Base-by-base conservation (phyloP, 2,888 invertebrate species). In the Temnothorax rugatulus region DNA sequence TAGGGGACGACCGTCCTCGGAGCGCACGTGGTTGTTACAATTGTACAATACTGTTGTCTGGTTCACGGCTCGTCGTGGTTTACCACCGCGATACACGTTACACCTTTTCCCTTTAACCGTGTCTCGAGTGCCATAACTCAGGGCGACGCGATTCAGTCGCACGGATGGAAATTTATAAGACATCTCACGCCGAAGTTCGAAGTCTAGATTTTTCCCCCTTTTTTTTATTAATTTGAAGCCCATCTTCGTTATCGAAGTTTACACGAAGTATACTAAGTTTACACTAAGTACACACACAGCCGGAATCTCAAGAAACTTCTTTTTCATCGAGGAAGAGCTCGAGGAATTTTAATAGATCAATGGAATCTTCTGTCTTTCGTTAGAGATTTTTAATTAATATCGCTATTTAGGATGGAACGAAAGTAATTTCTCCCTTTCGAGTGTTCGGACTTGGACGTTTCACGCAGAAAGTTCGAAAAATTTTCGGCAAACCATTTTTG, bases 11-110 rank as follows among this genome's bases (percentile, higher is more conserved):
- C 15, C 9, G 2, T 11, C 25, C 63, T 64, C 41, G n/a, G 63
- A 68, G 25, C n/a, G 76, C 76, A n/a, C 44, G 25, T 47, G 21
- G 41, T 52, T 44, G 66, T 54, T 66, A 54, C 64, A 52, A 64
- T 76, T 77, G 66, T 66, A 41, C 41, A 15, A 66, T 25, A 5
- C n/a, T 13, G 64, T 38, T 52, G 52, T 54, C 41, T 44, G 52
- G 29, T 44, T 66, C 75, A 34, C 41, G 41, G 41, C 41, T 54
- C 54, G 69, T 41, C 41, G 34, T 34, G 34, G 34, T 41, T 38
- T 38, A 50, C n/a, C n/a, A n/a, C 13, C 44, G 29, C 29, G 59
- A 74, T 34, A 61, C n/a, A 74, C 25, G 13, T 18, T 44, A 44
- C 57, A 25, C 4, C 18, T 13, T 44, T 18, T 44, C n/a, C 13